A percentile compares a stretch with the other conserved stretches of the same genome.
These are phyloP conservation scores for Lophotriccus pileatus DNA, from an alignment of 2,797 vertebrate genomes.

Conservation along the genomic window DNA sequence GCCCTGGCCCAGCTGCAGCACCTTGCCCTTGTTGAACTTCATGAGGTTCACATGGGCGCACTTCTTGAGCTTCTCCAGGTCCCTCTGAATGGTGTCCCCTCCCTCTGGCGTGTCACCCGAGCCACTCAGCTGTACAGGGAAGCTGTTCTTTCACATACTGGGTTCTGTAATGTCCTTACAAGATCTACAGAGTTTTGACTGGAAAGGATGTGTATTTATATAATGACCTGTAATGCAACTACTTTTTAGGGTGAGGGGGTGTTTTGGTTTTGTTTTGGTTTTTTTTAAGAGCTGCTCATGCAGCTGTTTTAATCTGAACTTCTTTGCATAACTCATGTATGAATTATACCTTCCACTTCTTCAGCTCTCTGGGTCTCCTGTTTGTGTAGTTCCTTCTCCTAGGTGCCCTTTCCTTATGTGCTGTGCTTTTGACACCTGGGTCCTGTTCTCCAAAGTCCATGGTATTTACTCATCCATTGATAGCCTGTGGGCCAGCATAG, in stretches of 20 bases:
- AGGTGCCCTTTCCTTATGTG: background rate
- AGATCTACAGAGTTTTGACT: background rate
- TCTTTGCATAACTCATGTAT: background rate
- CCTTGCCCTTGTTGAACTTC: background rate
- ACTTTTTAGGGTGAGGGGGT: background rate
- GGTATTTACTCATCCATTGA: background rate
- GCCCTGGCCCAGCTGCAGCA: background rate
- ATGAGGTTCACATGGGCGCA: background rate
- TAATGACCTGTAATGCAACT: background rate
- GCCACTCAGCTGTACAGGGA: background rate
- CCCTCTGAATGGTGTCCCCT: background rate
- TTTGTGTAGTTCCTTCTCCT: background rate
- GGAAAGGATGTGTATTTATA: background rate
- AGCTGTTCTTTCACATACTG: background rate
- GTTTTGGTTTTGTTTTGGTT: background rate
- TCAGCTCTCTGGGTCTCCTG: background rate
- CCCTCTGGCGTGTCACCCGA: accelerated
- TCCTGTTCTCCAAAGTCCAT: background rate
- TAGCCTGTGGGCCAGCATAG: background rate
- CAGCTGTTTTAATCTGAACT: background rate
- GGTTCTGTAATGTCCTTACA: background rate
- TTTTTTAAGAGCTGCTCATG: background rate
- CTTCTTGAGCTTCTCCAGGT: background rate
- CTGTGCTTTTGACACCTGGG: background rate
- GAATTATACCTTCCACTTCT: background rate